These are phyloP conservation scores for Digitonthophagus gazella DNA, from an alignment of 2,888 invertebrate species.

Conservation along the genomic window DNA sequence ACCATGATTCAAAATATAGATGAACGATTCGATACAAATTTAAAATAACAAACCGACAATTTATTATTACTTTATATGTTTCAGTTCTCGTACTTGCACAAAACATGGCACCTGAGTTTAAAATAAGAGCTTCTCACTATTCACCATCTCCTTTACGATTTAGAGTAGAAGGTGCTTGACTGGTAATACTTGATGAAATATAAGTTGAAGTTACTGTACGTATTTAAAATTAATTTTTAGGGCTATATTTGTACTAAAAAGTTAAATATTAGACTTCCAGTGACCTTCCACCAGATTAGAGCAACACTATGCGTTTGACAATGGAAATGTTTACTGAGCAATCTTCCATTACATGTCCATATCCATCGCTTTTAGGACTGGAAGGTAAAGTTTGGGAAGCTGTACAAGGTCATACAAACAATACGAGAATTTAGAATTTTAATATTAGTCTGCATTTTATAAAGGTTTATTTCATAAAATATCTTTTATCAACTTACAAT, in stretches of 20 bases:
- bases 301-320: background rate
- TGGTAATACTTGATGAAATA: background rate
- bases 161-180: background rate
- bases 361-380: background rate
- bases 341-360: background rate
- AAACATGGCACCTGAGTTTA: background rate
- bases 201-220: background rate
- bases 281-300: background rate
- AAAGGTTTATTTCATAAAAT: no score
- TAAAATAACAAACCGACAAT: no score
- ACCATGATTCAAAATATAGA: background rate
- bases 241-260: no score
- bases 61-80: background rate
- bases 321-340: background rate
- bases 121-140: background rate
- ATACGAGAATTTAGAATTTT: no score
- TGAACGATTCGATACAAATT: background rate
- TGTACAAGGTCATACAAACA: no score
- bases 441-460: no score
- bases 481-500: no score
- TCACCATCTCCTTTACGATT: background rate
- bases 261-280: no score
- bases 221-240: no score
- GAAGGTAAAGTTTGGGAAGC: conserved; percentile 7
- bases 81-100: background rate